phyloP scores from a whole-genome alignment of 2,888 invertebrate genomes.

The Tricholauxania praeusta region DNA sequence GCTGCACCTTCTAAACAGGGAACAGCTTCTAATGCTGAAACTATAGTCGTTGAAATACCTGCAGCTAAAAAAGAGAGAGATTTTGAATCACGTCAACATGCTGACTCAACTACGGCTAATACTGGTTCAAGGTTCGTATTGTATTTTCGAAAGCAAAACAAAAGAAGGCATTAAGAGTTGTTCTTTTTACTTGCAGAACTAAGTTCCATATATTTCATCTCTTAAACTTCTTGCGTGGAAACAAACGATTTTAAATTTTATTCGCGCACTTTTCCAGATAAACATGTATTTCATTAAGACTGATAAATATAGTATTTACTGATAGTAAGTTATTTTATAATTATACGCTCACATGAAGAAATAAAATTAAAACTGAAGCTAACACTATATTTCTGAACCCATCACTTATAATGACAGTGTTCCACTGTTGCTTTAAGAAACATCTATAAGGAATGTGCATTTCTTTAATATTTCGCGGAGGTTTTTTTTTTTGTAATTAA shows the following conservation, averaged over 20 bases:
- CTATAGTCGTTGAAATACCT: slow-evolving; percentile 43
- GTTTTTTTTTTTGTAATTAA: no score
- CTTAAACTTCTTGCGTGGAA: slow-evolving; percentile 42
- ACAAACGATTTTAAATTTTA: slow-evolving; percentile 9
- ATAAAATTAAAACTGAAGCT: no score
- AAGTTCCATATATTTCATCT: slow-evolving; percentile 45
- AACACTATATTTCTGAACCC: no score
- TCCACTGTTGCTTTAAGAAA: no score
- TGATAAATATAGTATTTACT: slow-evolving; percentile 16
- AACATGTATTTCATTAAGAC: slow-evolving; percentile 9
- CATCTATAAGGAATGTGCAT: no score
- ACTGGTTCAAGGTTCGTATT: slow-evolving; percentile 24
- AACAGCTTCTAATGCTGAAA: slow-evolving; percentile 8
- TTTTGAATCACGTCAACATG: slow-evolving; percentile 40
- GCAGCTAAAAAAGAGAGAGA: slow-evolving; percentile 28
- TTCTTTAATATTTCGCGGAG: no score
- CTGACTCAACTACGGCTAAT: slow-evolving; percentile 18
- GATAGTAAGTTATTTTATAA: no score
- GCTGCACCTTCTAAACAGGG: background rate
- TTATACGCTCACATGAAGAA: no score
- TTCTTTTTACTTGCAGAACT: slow-evolving; percentile 31
- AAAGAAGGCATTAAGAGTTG: background rate
- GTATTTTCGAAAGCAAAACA: no score
- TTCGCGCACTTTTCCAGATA: background rate
- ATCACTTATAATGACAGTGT: no score